Percentiles rank a stretch among this genome's conserved stretches.
Evolutionary conservation across 2,888 invertebrate species (phyloP).

Genomic region (Tipula confusa): DNA sequence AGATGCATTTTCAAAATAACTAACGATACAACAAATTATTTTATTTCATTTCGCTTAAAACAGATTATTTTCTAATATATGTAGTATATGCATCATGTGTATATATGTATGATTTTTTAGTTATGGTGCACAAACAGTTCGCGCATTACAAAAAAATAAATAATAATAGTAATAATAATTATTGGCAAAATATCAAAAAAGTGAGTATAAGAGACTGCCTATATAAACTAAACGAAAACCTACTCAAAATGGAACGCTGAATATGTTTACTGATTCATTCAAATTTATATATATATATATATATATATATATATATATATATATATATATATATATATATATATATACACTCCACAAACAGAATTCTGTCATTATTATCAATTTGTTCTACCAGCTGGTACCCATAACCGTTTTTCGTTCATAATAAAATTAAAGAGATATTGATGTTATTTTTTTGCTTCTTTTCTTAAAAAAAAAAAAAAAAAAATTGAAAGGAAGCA

Average conservation of each 20-base stretch:
- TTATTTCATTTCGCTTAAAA: conserved; percentile 12
- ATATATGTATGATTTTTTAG: not conserved
- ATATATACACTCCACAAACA: not conserved
- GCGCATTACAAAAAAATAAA: not conserved
- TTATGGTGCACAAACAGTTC: not conserved
- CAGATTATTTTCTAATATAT: conserved; percentile 25
- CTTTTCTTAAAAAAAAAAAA: too few relatives aligned
- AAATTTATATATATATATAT: too few relatives aligned
- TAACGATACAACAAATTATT: conserved; percentile 25
- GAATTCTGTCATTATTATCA: conserved; percentile 5
- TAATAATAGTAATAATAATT: too few relatives aligned
- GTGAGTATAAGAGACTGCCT: conserved; percentile 7
- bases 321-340: too few relatives aligned
- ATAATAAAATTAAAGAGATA: conserved; percentile 1
- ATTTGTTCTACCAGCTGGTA: conserved; percentile 16
- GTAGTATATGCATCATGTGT: not conserved
- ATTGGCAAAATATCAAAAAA: not conserved
- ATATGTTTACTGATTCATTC: conserved; percentile 20
- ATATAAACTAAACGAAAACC: conserved; percentile 12
- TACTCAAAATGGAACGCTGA: conserved; percentile 3
- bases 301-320: too few relatives aligned
- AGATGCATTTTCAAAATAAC: conserved; percentile 4
- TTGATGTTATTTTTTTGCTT: not conserved
- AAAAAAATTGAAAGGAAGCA: conserved; percentile 3
- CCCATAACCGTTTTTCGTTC: conserved; percentile 20